These are phyloP conservation scores for Coelinius sp. DNA, from an alignment of 2,888 invertebrate genomes.

Conservation along the genomic window DNA sequence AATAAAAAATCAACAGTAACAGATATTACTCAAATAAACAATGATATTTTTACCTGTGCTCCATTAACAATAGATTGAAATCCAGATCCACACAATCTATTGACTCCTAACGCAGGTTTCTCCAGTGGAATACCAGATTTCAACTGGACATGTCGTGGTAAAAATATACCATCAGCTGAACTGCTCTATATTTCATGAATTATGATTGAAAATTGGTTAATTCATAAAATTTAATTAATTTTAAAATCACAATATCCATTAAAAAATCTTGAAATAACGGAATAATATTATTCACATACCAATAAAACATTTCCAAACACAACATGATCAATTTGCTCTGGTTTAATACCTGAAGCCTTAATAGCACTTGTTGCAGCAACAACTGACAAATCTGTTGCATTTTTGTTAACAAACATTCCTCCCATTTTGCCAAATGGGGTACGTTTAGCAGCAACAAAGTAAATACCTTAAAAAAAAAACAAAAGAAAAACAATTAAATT, in stretches of 20 bases:
- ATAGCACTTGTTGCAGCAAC: constrained; percentile 86
- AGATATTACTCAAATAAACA: background rate
- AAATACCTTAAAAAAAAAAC: constrained; percentile 80
- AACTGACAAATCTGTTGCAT: constrained; percentile 85
- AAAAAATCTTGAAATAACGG: constrained; percentile 10
- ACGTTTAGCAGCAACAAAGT: constrained; percentile 95
- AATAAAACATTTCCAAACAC: constrained; percentile 91
- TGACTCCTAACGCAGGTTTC: constrained; percentile 88
- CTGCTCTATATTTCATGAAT: constrained; percentile 3
- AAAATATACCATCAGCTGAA: constrained; percentile 85
- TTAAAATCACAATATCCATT: background rate
- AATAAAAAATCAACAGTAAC: background rate
- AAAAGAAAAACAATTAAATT: too few species aligned
- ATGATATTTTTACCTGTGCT: constrained; percentile 79
- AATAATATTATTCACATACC: constrained; percentile 73
- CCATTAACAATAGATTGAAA: constrained; percentile 95
- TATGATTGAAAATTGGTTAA: background rate
- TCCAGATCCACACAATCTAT: constrained; percentile 96
- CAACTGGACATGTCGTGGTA: constrained; percentile 90
- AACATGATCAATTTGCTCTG: constrained; percentile 90
- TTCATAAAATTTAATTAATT: background rate
- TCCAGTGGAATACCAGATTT: constrained; percentile 88
- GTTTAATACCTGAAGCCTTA: constrained; percentile 83
- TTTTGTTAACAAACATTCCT: constrained; percentile 82
- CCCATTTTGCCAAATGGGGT: constrained; percentile 98